Percentiles rank a stretch among this genome's conserved stretches.
Evolutionary conservation across 2,113 vertebrate species (phyloP).

Genomic region (Elanoides forficatus): DNA sequence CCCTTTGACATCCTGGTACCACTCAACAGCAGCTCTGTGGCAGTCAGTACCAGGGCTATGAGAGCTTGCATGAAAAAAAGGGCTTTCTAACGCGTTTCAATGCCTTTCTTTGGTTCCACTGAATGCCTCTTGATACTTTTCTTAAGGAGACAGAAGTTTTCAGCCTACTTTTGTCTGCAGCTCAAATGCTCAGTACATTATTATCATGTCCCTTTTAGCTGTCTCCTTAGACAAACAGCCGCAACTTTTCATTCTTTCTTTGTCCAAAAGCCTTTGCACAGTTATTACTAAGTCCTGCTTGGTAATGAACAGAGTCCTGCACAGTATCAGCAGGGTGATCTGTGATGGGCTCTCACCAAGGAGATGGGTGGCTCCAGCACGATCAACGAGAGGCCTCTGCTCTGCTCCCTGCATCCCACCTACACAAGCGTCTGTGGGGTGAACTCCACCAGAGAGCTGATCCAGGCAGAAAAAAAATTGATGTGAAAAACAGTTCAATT

Average conservation of each 20-base stretch:
- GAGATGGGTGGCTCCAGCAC: accelerated
- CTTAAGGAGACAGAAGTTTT: neutral
- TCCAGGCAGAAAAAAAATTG: neutral
- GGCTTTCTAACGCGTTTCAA: neutral
- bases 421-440: accelerated
- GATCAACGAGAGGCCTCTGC: accelerated
- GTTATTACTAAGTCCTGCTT: neutral
- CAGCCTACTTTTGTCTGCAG: neutral
- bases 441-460: neutral
- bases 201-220: neutral
- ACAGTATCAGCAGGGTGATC: neutral
- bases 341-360: neutral
- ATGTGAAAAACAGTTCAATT: neutral
- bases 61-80: neutral
- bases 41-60: neutral
- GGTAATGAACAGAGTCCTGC: neutral
- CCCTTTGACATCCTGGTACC: neutral
- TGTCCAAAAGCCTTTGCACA: neutral
- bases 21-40: neutral
- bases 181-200: neutral
- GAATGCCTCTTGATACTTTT: neutral
- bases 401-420: neutral
- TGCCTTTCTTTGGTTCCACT: neutral
- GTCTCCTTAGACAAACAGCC: neutral
- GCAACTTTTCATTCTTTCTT: neutral